These are phyloP conservation scores for Micronycteris hirsuta DNA, from an alignment of 2,113 vertebrate species.

Conservation along the genomic window DNA sequence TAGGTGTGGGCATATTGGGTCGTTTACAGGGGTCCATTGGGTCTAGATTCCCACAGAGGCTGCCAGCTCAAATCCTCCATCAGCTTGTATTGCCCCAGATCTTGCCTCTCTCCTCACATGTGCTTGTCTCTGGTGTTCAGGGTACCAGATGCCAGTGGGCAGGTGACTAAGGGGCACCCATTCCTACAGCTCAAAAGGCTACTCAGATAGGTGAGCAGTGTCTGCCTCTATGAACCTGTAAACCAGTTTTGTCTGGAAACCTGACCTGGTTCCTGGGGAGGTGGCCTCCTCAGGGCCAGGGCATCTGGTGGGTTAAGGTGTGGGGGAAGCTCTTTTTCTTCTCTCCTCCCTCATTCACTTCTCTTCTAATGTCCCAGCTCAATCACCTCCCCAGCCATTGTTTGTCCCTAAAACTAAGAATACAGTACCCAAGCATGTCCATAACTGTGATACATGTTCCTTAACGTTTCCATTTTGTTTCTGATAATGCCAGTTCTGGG, in stretches of 20 bases:
- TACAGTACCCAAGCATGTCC: not conserved
- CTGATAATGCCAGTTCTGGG: not conserved
- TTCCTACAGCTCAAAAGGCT: not conserved
- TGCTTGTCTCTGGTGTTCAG: not conserved
- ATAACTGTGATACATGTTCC: not conserved
- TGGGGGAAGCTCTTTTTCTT: not conserved
- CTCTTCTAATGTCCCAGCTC: not conserved
- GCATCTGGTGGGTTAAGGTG: not conserved
- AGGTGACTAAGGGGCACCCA: not conserved
- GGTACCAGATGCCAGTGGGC: not conserved
- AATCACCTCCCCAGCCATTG: not conserved
- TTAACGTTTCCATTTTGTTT: not conserved
- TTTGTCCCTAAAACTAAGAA: not conserved
- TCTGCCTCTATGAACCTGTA: not conserved
- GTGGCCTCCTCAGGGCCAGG: not conserved
- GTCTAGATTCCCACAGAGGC: not conserved
- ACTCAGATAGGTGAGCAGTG: not conserved
- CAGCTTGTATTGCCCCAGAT: not conserved
- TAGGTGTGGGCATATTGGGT: not conserved
- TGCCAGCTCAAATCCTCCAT: not conserved
- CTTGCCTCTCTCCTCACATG: not conserved
- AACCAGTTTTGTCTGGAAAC: not conserved
- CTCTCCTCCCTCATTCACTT: not conserved
- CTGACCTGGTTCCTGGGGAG: not conserved
- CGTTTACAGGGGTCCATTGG: not conserved